A percentile compares a stretch with the other conserved stretches of the same genome.
Conservation (phyloP, 2,888 invertebrate species). For the Cerastis rubricosa region DNA sequence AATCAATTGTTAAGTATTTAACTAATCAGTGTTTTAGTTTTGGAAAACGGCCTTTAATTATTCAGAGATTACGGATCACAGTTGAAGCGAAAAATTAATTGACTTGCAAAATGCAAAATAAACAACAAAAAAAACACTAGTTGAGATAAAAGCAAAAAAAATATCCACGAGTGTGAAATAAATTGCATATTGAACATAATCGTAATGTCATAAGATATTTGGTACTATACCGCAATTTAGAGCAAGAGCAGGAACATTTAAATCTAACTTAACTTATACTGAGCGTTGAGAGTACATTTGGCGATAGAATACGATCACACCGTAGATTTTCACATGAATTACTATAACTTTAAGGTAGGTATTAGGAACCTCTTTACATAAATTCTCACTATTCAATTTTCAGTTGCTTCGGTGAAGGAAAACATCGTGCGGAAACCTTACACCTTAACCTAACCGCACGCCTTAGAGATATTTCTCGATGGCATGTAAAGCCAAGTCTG, state of each 20-base stretch:
- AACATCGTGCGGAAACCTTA: no score
- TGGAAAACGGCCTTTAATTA: background rate
- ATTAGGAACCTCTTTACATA: background rate
- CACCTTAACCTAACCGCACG: no score
- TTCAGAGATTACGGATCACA: background rate
- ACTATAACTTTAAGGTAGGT: background rate
- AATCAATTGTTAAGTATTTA: background rate
- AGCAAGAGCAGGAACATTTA: conserved; percentile 2
- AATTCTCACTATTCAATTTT: background rate
- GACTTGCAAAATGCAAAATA: background rate
- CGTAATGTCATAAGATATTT: no score
- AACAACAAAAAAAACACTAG: no score
- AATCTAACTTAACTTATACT: conserved; percentile 17
- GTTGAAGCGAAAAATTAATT: background rate
- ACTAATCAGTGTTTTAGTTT: background rate
- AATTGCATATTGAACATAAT: no score
- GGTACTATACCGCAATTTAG: no score
- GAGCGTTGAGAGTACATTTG: conserved; percentile 10
- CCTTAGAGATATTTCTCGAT: no score
- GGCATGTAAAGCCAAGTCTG: no score
- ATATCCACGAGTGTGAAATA: no score
- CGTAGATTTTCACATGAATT: conserved; percentile 15
- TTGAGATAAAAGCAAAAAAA: no score
- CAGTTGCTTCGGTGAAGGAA: no score
- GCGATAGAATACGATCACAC: background rate